Evolutionary conservation across 1,140 invertebrate species (phyloP), one percentile per base, ranked within the genome.

Genomic region (Camponotus pennsylvanicus): DNA sequence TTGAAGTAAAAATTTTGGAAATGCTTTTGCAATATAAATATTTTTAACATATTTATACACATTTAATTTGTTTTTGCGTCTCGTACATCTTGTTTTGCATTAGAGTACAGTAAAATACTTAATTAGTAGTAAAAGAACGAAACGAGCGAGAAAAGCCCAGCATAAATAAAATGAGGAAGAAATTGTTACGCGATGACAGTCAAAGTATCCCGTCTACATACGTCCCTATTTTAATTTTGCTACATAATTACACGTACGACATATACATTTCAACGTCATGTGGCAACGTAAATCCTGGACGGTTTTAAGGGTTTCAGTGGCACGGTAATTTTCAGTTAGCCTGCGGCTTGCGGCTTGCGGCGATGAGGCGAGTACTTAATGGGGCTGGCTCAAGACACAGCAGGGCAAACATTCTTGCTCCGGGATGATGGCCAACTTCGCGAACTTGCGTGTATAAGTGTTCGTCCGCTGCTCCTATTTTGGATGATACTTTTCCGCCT

Each of bases 311-410:
- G 79, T 83, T 83, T 83, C 79, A 73, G 79, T 83, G 55, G 79
- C 79, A 83, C 79, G 79, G 79, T 83, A 83, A 83, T 83, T 83
- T 83, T 83, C 79, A 83, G 79, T 83, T 83, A 83, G 79, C 79
- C 67, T 83, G 79, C 69, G 79, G 79, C 79, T 83, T 83, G 79
- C 69, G 79, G 79, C 69, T 49, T 83, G 79, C 69, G 79, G 79
- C 79, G 79, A 83, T 83, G 79, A 83, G 40, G 79, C 67, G 55
- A 83, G 79, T 73, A 83, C 79, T 70, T 83, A 83, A 83, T 83
- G 79, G 67, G 49, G 79, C 79, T 83, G 79, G 55, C 69, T 69
- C 79, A 73, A 83, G 79, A 55, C 55, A 83, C 40, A 83, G 67
- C 79, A 45, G 42, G 69, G 79, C 79, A 83, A 83, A 83, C 79